A percentile compares a stretch with the other conserved stretches of the same genome.
Conservation (phyloP, 2,888 invertebrate genomes). For the Ellobium chinense region DNA sequence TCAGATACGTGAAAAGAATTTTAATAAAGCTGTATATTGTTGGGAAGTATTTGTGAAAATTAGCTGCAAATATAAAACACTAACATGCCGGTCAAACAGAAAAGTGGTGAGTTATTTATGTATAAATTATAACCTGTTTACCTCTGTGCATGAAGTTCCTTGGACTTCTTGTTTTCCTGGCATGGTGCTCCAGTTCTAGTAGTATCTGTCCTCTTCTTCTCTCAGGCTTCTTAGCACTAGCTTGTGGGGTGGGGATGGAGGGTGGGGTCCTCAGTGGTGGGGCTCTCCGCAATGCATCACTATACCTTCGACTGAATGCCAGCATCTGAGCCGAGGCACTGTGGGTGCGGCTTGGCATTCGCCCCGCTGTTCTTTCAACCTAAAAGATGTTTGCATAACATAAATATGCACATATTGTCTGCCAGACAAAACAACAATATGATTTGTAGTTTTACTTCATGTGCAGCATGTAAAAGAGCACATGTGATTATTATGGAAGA, state of each 20-base stretch:
- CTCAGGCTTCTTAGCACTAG: conserved; percentile 45
- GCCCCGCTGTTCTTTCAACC: conserved; percentile 68
- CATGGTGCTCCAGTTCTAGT: conserved; percentile 70
- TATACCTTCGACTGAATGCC: conserved; percentile 60
- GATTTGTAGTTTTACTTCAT: no score
- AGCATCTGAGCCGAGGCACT: conserved; percentile 61
- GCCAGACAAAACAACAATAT: no score
- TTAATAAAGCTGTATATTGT: no score
- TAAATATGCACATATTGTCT: no score
- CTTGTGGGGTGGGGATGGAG: conserved; percentile 70
- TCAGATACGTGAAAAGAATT: no score
- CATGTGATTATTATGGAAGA: no score
- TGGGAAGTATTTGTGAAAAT: no score
- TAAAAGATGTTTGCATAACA: conserved; percentile 38
- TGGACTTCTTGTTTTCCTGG: conserved; percentile 68
- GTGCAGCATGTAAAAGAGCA: no score
- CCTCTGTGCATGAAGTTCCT: conserved; percentile 71
- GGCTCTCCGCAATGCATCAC: conserved; percentile 58
- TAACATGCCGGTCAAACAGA: no score
- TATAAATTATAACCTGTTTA: no score
- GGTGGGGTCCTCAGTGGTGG: conserved; percentile 71
- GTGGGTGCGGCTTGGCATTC: conserved; percentile 62
- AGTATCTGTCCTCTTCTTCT: conserved; percentile 53
- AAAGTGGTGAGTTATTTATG: no score
- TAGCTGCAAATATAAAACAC: no score